Percentiles rank a stretch among this genome's conserved stretches.
Evolutionary conservation across 2,113 vertebrate genomes (phyloP).

Genomic region (Thamnophis sirtalis): DNA sequence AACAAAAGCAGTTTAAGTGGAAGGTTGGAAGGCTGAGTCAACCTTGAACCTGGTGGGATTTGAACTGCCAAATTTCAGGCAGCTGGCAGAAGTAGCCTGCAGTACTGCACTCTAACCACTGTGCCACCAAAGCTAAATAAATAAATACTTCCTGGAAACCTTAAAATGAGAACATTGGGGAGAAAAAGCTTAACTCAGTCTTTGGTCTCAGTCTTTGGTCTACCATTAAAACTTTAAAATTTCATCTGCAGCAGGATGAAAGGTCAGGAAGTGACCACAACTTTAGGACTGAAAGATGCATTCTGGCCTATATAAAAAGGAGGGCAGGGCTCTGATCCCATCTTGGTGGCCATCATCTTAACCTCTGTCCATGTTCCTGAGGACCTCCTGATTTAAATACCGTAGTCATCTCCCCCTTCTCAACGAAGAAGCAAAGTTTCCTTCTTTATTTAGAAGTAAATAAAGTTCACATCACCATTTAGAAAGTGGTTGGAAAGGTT

Average conservation of each 20-base stretch:
- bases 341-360: neutral
- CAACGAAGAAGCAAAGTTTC: neutral
- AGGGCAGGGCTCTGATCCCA: neutral
- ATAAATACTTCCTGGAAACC: neutral
- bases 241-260: neutral
- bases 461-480: too few relatives aligned
- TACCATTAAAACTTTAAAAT: neutral
- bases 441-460: neutral
- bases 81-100: too few relatives aligned
- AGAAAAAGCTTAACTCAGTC: neutral
- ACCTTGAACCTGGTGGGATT: too few relatives aligned
- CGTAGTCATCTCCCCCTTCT: neutral
- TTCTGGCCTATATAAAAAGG: neutral
- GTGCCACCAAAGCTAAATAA: too few relatives aligned
- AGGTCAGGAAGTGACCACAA: neutral
- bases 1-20: too few relatives aligned
- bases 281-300: neutral
- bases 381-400: neutral
- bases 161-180: neutral
- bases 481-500: neutral
- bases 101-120: too few relatives aligned
- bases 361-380: neutral
- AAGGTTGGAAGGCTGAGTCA: too few relatives aligned
- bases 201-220: neutral
- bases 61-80: too few relatives aligned